Evolutionary conservation across 1,140 invertebrate genomes (phyloP).

Genomic region (Copidosoma floridanum): DNA sequence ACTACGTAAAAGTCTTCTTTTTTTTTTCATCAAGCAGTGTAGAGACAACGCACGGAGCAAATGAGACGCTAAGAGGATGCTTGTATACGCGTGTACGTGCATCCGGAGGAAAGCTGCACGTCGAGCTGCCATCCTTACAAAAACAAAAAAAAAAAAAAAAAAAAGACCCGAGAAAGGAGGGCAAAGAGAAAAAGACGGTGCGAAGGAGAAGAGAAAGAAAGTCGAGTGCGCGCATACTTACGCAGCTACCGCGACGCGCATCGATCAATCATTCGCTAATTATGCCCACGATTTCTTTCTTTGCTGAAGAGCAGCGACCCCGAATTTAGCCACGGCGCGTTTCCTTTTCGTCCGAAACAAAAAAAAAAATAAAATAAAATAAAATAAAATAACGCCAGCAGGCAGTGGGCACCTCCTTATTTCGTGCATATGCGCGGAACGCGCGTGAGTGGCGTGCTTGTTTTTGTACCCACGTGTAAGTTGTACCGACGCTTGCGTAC

Average conservation of each 20-base stretch:
- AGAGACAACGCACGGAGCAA: no score
- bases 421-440: no score
- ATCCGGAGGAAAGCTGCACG: constrained; percentile 29
- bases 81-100: constrained; percentile 31
- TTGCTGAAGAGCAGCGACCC: constrained; percentile 39
- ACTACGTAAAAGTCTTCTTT: no score
- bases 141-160: constrained; percentile 44
- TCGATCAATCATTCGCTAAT: constrained; percentile 56
- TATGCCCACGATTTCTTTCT: constrained; percentile 53
- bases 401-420: no score
- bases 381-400: not conserved
- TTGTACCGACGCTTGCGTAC: no score
- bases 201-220: constrained; percentile 9
- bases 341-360: no score
- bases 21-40: no score
- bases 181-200: constrained; percentile 16
- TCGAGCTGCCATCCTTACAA: constrained; percentile 43
- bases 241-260: constrained; percentile 49
- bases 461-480: no score
- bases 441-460: no score
- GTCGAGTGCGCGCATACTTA: constrained; percentile 44
- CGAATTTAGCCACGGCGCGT: not conserved
- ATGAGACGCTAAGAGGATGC: not conserved
- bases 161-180: no score
- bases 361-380: not conserved